Conservation (phyloP, 2,113 vertebrate species). For the Microtus oregoni region DNA sequence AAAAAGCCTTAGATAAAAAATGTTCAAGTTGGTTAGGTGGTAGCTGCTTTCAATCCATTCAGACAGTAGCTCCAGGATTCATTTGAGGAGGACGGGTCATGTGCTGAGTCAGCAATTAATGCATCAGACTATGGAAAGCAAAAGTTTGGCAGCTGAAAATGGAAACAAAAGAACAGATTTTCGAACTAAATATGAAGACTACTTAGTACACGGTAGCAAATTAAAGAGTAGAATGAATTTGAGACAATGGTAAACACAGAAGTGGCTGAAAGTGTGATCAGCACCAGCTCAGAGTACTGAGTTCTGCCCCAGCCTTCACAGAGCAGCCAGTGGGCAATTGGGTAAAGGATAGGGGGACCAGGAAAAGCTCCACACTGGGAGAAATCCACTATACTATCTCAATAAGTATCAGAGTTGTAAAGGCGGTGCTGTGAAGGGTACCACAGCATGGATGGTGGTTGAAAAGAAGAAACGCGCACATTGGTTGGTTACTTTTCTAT, state of each 20-base stretch:
- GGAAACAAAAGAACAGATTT: not conserved
- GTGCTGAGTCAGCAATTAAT: not conserved
- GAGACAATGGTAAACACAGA: rapidly evolving
- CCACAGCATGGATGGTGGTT: not conserved
- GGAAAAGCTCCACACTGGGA: no score
- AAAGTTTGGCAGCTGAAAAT: not conserved
- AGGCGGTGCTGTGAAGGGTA: not conserved
- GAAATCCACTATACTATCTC: rapidly evolving
- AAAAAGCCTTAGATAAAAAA: not conserved
- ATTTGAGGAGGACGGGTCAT: not conserved
- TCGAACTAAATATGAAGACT: not conserved
- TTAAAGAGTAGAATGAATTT: not conserved
- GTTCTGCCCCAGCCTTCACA: rapidly evolving
- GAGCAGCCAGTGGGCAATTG: not conserved
- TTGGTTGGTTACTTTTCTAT: not conserved
- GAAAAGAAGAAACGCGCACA: not conserved
- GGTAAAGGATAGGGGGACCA: rapidly evolving
- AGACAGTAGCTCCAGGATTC: not conserved
- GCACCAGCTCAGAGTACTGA: no score
- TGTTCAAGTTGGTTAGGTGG: not conserved
- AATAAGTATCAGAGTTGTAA: not conserved
- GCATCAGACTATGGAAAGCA: not conserved
- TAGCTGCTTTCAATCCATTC: not conserved
- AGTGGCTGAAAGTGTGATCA: no score
- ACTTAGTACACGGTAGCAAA: no score